Conservation (phyloP, 30 jellyfish, hydroid and myxozoan species). For the Hydractinia echinata region DNA sequence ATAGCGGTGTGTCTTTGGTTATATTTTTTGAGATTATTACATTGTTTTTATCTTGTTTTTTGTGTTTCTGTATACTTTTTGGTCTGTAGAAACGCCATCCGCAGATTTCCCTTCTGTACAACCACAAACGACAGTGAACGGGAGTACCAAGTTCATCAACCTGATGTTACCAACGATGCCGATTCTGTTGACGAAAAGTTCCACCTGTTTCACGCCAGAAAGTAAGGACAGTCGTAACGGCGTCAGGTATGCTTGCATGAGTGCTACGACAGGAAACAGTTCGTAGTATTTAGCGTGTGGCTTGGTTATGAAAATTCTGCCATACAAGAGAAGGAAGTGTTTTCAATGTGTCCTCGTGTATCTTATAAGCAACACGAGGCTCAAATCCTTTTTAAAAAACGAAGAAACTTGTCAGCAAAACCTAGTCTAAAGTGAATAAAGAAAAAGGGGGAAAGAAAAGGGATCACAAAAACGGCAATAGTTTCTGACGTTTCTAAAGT, state of each 20-base stretch:
- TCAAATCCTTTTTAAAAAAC: no score
- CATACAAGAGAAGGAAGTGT: no score
- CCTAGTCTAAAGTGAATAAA: no score
- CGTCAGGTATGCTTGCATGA: background rate
- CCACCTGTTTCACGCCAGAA: background rate
- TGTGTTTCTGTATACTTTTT: background rate
- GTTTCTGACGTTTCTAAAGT: no score
- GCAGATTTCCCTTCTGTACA: background rate
- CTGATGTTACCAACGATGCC: background rate
- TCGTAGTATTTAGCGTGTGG: no score
- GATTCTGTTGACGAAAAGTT: background rate
- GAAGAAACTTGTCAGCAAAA: no score
- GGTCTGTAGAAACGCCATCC: background rate
- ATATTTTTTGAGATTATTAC: background rate
- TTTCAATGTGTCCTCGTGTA: no score
- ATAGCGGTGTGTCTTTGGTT: background rate
- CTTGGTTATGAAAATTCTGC: no score
- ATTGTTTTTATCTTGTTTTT: background rate
- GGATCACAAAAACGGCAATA: no score
- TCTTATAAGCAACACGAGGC: no score
- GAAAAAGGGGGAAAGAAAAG: no score
- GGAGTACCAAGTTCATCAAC: background rate
- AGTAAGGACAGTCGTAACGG: background rate
- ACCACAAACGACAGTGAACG: constrained; percentile 2
- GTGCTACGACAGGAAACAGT: no score